These are phyloP conservation scores for Dendrocincla tyrannina DNA, from an alignment of 2,797 vertebrate genomes.

Conservation along the genomic window DNA sequence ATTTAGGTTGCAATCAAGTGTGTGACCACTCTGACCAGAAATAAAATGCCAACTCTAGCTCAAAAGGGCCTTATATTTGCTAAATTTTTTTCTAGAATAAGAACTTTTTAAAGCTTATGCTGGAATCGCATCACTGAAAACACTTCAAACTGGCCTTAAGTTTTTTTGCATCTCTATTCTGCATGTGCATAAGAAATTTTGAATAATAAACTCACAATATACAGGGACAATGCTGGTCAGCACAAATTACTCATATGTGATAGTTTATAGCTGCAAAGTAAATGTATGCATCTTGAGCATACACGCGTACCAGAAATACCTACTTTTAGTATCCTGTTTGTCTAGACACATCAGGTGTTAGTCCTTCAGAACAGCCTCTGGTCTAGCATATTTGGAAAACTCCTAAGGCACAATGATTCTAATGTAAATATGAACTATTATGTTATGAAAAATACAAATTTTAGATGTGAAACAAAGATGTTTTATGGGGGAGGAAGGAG, in stretches of 20 bases:
- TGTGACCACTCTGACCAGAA: background rate
- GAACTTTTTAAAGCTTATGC: background rate
- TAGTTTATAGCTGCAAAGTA: background rate
- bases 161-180: background rate
- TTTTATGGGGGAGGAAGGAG: background rate
- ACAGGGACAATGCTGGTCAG: background rate
- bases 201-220: background rate
- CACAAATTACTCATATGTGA: background rate
- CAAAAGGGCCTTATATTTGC: background rate
- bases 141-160: background rate
- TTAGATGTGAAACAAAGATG: background rate
- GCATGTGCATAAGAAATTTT: background rate
- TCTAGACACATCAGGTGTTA: background rate
- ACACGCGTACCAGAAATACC: background rate
- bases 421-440: background rate
- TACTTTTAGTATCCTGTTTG: background rate
- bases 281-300: background rate
- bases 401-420: background rate
- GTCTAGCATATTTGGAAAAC: background rate
- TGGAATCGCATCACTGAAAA: background rate
- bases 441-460: background rate
- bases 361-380: background rate
- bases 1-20: background rate
- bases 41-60: background rate
- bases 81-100: background rate